Base-by-base conservation (phyloP, 2,888 invertebrate genomes). In the Protodeltote pygarga region DNA sequence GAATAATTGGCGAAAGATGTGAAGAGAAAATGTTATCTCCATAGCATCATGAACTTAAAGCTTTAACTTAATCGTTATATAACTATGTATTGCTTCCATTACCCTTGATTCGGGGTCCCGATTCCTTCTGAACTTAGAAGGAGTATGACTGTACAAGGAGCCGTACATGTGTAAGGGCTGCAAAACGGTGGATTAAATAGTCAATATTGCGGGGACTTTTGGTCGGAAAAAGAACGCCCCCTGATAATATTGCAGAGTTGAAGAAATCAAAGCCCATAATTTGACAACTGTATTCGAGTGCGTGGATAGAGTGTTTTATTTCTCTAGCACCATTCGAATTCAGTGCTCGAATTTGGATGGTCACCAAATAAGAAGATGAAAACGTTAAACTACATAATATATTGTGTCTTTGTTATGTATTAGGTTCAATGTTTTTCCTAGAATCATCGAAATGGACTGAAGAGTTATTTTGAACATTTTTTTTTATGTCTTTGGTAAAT, bases 271-370 rank as follows among this genome's bases (percentile, higher is more conserved):
- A 11, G 50, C 58, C 89, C 89, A 86, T 83, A 67, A 81, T 92
- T 91, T 91, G 94, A 93, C 93, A 87, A 94, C 94, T 94, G 94
- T 85, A 93, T 94, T 94, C 93, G 93, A 93, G 91, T 92, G 93
- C 91, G 94, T 94, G 94, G 85, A 76, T 91, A 93, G 94, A 94
- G 88, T 93, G 71, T 66, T 76, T 63, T 61, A 59, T 76, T 86
- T 86, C 86, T 94, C 94, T 94, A 94, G 94, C 94, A 94, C 94
- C 94, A 94, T 94, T 94, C 93, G 94, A 94, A 94, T 94, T 92
- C 92, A 92, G 92, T 92, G 91, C 92, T 92, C 81, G 87, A 92
- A 88, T 86, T 65, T 87, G 90, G 91, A 70, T 57, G 55, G 29
- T 65, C 87, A 31, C 25, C 86, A 45, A 51, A 40, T 5, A 23